Percentiles rank a stretch among this genome's conserved stretches.
phyloP scores from a whole-genome alignment of 2,113 vertebrate genomes.

The Pachycephala philippinensis region DNA sequence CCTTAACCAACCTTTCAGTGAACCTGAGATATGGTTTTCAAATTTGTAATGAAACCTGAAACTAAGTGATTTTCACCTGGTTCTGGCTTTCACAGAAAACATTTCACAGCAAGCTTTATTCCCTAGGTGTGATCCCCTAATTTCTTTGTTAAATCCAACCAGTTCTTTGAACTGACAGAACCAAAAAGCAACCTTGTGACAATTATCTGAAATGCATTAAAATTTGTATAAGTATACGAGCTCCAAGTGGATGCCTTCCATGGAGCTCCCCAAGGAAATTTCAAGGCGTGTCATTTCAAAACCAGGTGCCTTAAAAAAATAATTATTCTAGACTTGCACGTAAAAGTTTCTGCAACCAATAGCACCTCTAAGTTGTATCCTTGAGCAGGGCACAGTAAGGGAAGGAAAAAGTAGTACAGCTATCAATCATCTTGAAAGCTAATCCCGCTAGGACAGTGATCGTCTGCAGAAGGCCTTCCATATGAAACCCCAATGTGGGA shows the following conservation, averaged over 20 bases:
- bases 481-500: not conserved
- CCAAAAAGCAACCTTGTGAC: not conserved
- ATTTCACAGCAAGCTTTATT: constrained; percentile 53
- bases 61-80: constrained; percentile 67
- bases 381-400: not conserved
- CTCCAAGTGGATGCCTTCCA: not conserved
- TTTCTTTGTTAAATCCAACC: constrained; percentile 34
- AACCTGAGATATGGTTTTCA: constrained; percentile 66
- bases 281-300: not conserved
- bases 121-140: constrained; percentile 41
- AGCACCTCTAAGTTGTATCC: not conserved
- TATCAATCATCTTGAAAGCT: not conserved
- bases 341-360: not conserved
- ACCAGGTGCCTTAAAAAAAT: not conserved
- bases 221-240: not conserved
- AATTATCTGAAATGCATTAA: not conserved
- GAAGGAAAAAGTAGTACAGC: not conserved
- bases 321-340: not conserved
- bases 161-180: not conserved
- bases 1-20: constrained; percentile 64
- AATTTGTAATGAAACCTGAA: constrained; percentile 68
- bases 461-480: not conserved
- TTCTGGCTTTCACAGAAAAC: constrained; percentile 51
- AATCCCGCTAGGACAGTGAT: not conserved
- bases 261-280: not conserved